These are phyloP conservation scores for Sphinx pinastri DNA, from an alignment of 2,888 invertebrate genomes.

Conservation along the genomic window DNA sequence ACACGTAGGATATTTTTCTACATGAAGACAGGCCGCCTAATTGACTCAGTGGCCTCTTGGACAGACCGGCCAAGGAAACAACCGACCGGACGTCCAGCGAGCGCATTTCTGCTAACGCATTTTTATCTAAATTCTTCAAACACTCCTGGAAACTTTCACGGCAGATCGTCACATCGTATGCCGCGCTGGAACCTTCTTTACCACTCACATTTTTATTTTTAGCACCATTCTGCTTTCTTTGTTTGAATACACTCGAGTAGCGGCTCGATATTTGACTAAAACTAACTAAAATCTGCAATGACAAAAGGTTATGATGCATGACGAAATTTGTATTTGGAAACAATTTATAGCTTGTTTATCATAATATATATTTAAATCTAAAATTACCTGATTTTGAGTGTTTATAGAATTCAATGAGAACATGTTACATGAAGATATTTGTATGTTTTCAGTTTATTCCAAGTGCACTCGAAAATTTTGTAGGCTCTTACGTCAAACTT, in stretches of 20 bases:
- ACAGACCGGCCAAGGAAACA: conserved; percentile 48
- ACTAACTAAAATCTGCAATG: conserved; percentile 81
- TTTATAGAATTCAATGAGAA: conserved; percentile 83
- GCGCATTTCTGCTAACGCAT: conserved; percentile 71
- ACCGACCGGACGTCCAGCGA: conserved; percentile 60
- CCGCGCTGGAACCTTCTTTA: conserved; percentile 54
- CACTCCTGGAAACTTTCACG: conserved; percentile 72
- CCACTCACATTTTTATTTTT: conserved; percentile 68
- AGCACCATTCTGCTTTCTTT: conserved; percentile 65
- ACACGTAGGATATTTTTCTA: conserved; percentile 68
- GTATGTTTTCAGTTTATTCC: conserved; percentile 66
- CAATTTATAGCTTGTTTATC: not conserved
- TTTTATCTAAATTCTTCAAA: conserved; percentile 71
- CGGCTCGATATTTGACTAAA: conserved; percentile 78
- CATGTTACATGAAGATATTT: conserved; percentile 81
- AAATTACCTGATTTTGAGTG: conserved; percentile 79
- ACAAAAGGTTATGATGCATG: conserved; percentile 62
- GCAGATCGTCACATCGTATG: conserved; percentile 66
- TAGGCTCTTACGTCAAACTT: conserved; percentile 79
- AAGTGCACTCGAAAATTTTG: conserved; percentile 83
- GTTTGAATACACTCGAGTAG: conserved; percentile 74
- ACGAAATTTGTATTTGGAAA: conserved; percentile 29
- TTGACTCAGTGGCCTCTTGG: conserved; percentile 42
- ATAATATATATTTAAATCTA: not conserved
- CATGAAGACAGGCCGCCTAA: conserved; percentile 51